Conservation (phyloP, 2,888 invertebrate genomes). For the Dendrolimus pini region DNA sequence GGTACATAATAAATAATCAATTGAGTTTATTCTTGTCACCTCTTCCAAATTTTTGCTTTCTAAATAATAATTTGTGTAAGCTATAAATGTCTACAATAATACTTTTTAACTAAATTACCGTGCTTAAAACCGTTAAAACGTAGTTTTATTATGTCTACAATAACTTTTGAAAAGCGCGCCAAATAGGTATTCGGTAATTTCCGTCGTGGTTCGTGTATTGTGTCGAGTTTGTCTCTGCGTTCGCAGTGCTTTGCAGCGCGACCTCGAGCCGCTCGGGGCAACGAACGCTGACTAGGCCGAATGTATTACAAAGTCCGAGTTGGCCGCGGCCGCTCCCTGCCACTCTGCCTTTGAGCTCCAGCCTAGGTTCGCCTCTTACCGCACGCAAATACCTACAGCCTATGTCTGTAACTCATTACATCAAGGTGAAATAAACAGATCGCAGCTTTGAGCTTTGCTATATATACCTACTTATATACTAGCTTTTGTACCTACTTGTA, state of each 20-base stretch:
- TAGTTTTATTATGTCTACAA: too few relatives aligned
- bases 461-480: not conserved
- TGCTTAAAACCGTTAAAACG: too few relatives aligned
- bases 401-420: conserved; percentile 54
- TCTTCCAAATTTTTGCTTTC: too few relatives aligned
- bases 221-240: conserved; percentile 24
- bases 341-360: conserved; percentile 67
- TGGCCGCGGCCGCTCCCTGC: conserved; percentile 66
- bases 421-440: conserved; percentile 61
- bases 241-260: conserved; percentile 32
- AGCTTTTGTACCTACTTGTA: not conserved
- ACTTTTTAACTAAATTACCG: too few relatives aligned
- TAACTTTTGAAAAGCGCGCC: conserved; percentile 34
- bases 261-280: conserved; percentile 65
- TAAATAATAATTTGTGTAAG: too few relatives aligned
- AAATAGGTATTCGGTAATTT: conserved; percentile 39
- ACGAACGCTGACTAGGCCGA: conserved; percentile 75
- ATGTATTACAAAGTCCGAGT: conserved; percentile 74
- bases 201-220: conserved; percentile 46
- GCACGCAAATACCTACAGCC: conserved; percentile 48
- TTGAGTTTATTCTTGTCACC: too few relatives aligned
- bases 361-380: conserved; percentile 69
- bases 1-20: too few relatives aligned
- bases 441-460: conserved; percentile 22
- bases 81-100: too few relatives aligned